Evolutionary conservation across 1,140 invertebrate species (phyloP).

Genomic region (Uloborus diversus): DNA sequence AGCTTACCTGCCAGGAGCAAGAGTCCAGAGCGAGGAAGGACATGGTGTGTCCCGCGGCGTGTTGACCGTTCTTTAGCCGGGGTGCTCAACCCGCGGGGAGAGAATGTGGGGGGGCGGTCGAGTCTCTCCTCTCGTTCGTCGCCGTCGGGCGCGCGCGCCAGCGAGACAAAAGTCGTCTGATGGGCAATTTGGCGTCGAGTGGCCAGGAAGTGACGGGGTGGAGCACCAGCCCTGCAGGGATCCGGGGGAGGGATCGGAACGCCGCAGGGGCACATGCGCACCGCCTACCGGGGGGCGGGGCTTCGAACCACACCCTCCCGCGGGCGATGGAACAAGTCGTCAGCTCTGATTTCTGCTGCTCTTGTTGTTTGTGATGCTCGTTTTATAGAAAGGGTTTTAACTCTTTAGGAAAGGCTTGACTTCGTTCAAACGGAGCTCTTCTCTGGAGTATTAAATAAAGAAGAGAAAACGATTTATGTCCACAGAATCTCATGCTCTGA

Average conservation of each 20-base stretch:
- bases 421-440: neutral
- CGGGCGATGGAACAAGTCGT: no score
- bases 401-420: neutral
- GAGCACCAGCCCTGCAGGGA: constrained; percentile 18
- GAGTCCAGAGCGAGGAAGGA: constrained; percentile 57
- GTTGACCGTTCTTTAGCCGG: constrained; percentile 50
- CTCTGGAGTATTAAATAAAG: neutral
- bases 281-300: constrained; percentile 38
- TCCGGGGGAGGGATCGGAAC: neutral
- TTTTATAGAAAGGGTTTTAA: neutral
- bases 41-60: constrained; percentile 49
- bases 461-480: no score
- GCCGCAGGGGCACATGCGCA: constrained; percentile 52
- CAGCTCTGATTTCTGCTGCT: neutral
- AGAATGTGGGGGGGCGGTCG: constrained; percentile 14
- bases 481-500: no score
- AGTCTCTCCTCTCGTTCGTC: no score
- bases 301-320: constrained; percentile 12
- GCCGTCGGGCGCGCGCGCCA: constrained; percentile 39
- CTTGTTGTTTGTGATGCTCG: neutral
- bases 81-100: constrained; percentile 11
- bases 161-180: constrained; percentile 31
- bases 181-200: constrained; percentile 50
- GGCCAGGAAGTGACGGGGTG: constrained; percentile 44
- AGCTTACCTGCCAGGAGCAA: constrained; percentile 57